A percentile compares a stretch with the other conserved stretches of the same genome.
These are phyloP conservation scores for Oreochromis niloticus DNA, from an alignment of 2,113 vertebrate genomes.

Conservation along the genomic window DNA sequence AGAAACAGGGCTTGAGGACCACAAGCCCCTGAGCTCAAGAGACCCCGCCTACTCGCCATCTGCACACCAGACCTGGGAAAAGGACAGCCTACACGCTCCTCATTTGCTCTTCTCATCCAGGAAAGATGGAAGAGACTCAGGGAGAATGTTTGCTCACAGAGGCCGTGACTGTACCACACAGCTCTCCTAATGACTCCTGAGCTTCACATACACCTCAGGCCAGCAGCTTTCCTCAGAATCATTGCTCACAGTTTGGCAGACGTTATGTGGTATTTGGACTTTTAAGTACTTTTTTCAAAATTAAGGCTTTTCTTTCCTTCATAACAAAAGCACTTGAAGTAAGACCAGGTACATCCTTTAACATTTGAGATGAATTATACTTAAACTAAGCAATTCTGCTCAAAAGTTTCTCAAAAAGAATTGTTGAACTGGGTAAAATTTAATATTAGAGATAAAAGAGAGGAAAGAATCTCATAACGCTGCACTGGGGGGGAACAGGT, in stretches of 20 bases:
- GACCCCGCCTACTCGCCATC: neutral
- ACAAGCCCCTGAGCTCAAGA: slow-evolving; percentile 77
- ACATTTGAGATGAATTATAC: slow-evolving; percentile 28
- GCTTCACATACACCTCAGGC: slow-evolving; percentile 39
- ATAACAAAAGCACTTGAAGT: slow-evolving; percentile 59
- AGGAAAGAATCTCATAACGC: neutral
- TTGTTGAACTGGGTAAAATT: neutral
- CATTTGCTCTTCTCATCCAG: neutral
- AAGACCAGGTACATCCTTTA: slow-evolving; percentile 59
- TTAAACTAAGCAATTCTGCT: neutral
- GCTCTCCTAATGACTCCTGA: slow-evolving; percentile 27
- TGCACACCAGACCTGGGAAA: slow-evolving; percentile 2
- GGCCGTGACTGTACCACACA: neutral
- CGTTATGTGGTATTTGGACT: slow-evolving; percentile 19
- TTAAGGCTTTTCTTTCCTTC: neutral
- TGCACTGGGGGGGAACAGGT: neutral
- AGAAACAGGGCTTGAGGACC: slow-evolving; percentile 95
- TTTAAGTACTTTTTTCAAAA: neutral
- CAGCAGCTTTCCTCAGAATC: slow-evolving; percentile 14
- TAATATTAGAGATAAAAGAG: neutral
- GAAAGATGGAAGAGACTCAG: slow-evolving; percentile 9
- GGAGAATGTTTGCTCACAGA: slow-evolving; percentile 39
- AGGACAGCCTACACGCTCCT: neutral
- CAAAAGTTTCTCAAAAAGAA: neutral
- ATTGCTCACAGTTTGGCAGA: slow-evolving; percentile 18